Base-by-base conservation (phyloP, 1,140 invertebrate species). In the Lamellibrachia luymesi region DNA sequence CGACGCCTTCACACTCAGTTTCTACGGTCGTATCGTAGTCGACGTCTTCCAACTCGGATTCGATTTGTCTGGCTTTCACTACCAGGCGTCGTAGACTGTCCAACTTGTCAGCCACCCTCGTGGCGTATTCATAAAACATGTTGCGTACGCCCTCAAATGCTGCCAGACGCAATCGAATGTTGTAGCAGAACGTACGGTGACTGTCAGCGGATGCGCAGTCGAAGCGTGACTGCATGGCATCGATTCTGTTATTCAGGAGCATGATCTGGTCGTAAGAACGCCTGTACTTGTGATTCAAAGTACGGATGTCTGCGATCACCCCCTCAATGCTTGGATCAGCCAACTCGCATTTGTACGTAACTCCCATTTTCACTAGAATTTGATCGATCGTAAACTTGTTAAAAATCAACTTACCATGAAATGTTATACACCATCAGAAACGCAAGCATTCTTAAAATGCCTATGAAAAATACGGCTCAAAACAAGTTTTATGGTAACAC, bases 121-220 rank as follows among this genome's bases (percentile, higher is more conserved):
- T 93, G 27, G 95, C 95, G 91, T 94, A 95, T 93, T 95, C 95
- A 90, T 95, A 94, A 91, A 94, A 95, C 95, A 95, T 95, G 92
- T 95, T 95, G 56, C 95, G 92, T 2, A 95, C 94, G 38, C 95
- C 95, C 91, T 95, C 95, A 10, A 94, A 92, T 0, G 94, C 94
- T 27, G 95, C 95, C 92, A 95, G 95, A 22, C 94, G 94, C 49
- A 95, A 94, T 90, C 95, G 93, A n/a, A 95, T 93, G 27, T 94
- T 94, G 91, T 95, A 95, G 91, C 95, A 93, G 90, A 95, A 95
- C 25, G 94, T 94, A 38, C 95, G 94, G 90, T 94, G 94, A 51
- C 95, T 94, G 92, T 94, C 94, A 80, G 94, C 49, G 92, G 93
- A 94, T 50, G 95, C 95, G 92, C 94, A 93, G 8, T 95, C 94